Base-by-base conservation (phyloP, 2,113 vertebrate genomes). In the Columbina picui region DNA sequence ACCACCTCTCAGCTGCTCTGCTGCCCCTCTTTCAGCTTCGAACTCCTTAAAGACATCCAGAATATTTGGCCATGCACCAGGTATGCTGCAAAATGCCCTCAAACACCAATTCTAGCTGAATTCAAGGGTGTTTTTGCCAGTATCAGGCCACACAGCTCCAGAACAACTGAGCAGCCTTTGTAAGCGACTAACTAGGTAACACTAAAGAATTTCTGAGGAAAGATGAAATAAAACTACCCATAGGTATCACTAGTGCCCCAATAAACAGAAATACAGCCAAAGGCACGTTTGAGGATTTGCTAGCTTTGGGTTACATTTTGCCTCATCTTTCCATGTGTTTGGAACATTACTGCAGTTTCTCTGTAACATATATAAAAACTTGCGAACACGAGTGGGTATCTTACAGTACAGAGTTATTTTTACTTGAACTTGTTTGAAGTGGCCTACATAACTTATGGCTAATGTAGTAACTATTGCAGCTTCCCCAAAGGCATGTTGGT, bases 391-490 rank as follows among this genome's bases (percentile, higher is more conserved):
- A 88, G 90, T 25, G 52, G 55, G 45, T 80, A 88, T 86, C 64
- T 95, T 60, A 63, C 75, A 92, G 60, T 16, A 67, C 20, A 50
- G 91, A 83, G 76, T 63, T 92, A 90, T 94, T 96, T 97, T 94
- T 87, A 96, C 61, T 90, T 92, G 83, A 86, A 94, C 80, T 87
- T 82, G 65, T 90, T 84, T 78, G 73, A 75, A 88, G 89, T 69
- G 60, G 61, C 76, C 80, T 95, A 87, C 52, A 60, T 96, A 94
- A 83, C 77, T 75, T 50, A 75, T 49, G 60, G 86, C 38, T 59
- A 89, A 38, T 27, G 10, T 18, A 93, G 56, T 34, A 65, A 26
- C 41, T 34, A 49, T 2, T 41, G 47, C 2, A 84, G 49, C 39
- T 53, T 79, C 85, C 81, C 61, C 56, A 86, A 80, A 88, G n/a